Evolutionary conservation across 2,888 invertebrate species (phyloP).

Genomic region (Xanthorhoe designata): DNA sequence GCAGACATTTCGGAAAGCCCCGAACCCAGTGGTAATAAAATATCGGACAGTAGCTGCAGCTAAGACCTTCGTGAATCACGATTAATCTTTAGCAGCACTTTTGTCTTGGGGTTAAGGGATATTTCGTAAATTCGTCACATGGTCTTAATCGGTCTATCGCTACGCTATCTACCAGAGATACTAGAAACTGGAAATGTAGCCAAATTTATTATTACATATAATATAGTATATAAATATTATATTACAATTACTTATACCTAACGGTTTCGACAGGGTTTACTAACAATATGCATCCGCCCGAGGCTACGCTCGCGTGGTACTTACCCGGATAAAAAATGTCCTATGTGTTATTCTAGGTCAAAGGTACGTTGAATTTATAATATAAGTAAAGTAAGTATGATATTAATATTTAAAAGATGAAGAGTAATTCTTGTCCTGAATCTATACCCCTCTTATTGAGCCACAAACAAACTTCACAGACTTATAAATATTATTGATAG

Average conservation of each 20-base stretch:
- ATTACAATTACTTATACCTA: too few relatives aligned
- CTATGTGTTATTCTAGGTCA: too few relatives aligned
- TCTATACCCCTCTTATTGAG: background rate
- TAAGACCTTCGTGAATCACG: slow-evolving; percentile 2
- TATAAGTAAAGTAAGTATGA: background rate
- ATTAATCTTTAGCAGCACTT: background rate
- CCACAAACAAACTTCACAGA: background rate
- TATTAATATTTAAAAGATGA: background rate
- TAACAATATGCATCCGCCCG: too few relatives aligned
- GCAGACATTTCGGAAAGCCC: slow-evolving; percentile 21
- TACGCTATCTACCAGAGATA: background rate
- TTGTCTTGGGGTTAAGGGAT: background rate
- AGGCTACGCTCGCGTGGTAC: too few relatives aligned
- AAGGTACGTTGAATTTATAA: too few relatives aligned
- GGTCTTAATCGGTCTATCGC: background rate
- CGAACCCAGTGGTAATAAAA: slow-evolving; percentile 28
- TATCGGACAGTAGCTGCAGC: slow-evolving; percentile 6
- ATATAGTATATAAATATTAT: too few relatives aligned
- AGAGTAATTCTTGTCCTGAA: background rate
- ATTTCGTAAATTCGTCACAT: background rate
- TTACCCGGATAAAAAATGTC: too few relatives aligned
- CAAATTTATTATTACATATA: background rate
- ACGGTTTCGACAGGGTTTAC: too few relatives aligned
- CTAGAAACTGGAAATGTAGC: background rate
- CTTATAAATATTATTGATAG: slow-evolving; percentile 19